phyloP scores from a whole-genome alignment of 2,797 vertebrate genomes.

The Falco columbarius region DNA sequence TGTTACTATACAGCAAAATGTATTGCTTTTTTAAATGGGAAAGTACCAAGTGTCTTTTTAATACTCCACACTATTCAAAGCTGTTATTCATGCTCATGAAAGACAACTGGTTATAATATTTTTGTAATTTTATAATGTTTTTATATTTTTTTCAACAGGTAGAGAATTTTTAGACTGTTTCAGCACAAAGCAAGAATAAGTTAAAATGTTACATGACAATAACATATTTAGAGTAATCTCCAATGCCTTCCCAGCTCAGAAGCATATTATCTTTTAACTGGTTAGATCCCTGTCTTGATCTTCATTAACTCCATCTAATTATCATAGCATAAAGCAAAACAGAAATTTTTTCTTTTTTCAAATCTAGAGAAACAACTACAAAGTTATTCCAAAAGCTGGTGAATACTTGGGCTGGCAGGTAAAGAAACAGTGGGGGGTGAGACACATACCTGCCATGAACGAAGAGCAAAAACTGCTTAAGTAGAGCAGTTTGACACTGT shows the following conservation, averaged over 20 bases:
- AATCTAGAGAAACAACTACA: not conserved
- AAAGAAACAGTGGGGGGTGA: not conserved
- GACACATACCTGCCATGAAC: not conserved
- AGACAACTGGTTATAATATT: not conserved
- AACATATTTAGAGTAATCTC: not conserved
- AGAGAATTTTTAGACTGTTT: not conserved
- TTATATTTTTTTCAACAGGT: not conserved
- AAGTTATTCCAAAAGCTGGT: not conserved
- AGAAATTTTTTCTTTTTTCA: not conserved
- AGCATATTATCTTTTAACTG: not conserved
- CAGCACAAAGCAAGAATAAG: not conserved
- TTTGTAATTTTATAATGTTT: too few relatives aligned
- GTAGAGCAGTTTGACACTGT: not conserved
- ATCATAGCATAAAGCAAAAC: not conserved
- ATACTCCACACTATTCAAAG: not conserved
- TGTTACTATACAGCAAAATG: not conserved
- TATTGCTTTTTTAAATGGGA: not conserved
- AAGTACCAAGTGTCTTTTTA: not conserved
- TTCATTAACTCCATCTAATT: not conserved
- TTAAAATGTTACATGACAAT: not conserved
- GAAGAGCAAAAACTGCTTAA: not conserved
- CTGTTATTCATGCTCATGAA: not conserved
- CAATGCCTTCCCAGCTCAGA: not conserved
- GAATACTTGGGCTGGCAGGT: not conserved
- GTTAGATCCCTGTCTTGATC: not conserved